A percentile compares a stretch with the other conserved stretches of the same genome.
phyloP scores from a whole-genome alignment of 2,888 invertebrate genomes.

The Urechis unicinctus region DNA sequence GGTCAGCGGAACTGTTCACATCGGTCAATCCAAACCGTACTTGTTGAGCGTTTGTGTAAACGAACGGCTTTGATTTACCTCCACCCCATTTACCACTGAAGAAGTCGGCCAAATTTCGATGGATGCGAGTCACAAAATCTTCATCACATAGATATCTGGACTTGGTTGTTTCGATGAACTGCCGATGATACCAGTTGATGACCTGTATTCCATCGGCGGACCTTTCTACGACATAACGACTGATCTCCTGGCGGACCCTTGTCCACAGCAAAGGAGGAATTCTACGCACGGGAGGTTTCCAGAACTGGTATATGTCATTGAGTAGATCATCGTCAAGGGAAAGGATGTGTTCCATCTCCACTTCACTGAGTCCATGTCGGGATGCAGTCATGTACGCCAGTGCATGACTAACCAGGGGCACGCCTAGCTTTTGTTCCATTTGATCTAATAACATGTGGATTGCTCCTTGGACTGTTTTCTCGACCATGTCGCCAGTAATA shows the following conservation, averaged over 20 bases:
- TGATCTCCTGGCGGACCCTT: conserved; percentile 1
- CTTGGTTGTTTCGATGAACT: conserved; percentile 3
- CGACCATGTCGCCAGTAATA: neutral
- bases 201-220: conserved; percentile 1
- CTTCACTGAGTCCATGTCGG: conserved; percentile 14
- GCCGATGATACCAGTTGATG: conserved; percentile 8
- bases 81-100: conserved; percentile 38
- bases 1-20: conserved; percentile 25
- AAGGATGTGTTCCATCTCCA: conserved; percentile 6
- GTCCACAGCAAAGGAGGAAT: conserved; percentile 9
- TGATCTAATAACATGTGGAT: conserved; percentile 12
- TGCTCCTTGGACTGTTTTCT: conserved; percentile 3
- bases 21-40: conserved; percentile 7
- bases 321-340: conserved; percentile 6
- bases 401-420: conserved; percentile 9
- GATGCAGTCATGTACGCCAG: conserved; percentile 17
- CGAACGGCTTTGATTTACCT: conserved; percentile 31
- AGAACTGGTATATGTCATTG: conserved; percentile 2
- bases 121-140: conserved; percentile 22
- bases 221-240: conserved; percentile 1
- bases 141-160: neutral
- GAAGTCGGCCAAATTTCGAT: conserved; percentile 36
- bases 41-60: conserved; percentile 5
- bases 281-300: conserved; percentile 3
- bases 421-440: conserved; percentile 16